Base-by-base conservation (phyloP, 1,140 invertebrate genomes). In the Colletes latitarsis region DNA sequence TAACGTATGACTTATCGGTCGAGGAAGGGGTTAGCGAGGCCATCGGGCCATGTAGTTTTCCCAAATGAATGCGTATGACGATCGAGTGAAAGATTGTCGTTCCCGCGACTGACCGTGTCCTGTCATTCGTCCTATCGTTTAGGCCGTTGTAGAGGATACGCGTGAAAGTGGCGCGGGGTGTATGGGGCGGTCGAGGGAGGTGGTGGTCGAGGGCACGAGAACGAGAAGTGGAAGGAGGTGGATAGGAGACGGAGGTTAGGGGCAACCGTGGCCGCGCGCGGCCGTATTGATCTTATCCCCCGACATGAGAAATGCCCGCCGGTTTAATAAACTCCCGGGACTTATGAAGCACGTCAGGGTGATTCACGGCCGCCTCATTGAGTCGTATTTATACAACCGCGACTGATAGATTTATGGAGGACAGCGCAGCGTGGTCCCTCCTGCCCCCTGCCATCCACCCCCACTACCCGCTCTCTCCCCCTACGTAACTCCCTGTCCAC, bases 241-340 rank as follows among this genome's bases (percentile, higher is more conserved):
- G 80, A 78, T 81, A 86, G 76, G 77, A 75, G 80, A 81, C 76
- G 86, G 85, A 87, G 89, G 89, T 90, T 90, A 89, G 88, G 86
- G 88, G 88, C 88, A 88, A 90, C 88, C 88, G 89, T 89, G 89
- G 89, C 87, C 87, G 88, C 85, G 87, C 89, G 92, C 93, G 93
- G 92, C 90, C 90, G 92, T 93, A 93, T 93, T 93, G 92, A 93
- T 93, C 93, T 93, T 93, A 93, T 93, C 93, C 93, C 90, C 88
- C 88, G 92, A 93, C 92, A 93, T 93, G 92, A 93, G 93, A 93
- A 93, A 93, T 93, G 93, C 92, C 89, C 91, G 92, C 92, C 90
- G 92, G 92, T 93, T 93, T 93, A 93, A 93, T 93, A 93, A 93
- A 93, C 93, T 93, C 92, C 91, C 92, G 92, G 93, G 93, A 93